Conservation (phyloP, 2,797 vertebrate species). For the Naso thynnoides region DNA sequence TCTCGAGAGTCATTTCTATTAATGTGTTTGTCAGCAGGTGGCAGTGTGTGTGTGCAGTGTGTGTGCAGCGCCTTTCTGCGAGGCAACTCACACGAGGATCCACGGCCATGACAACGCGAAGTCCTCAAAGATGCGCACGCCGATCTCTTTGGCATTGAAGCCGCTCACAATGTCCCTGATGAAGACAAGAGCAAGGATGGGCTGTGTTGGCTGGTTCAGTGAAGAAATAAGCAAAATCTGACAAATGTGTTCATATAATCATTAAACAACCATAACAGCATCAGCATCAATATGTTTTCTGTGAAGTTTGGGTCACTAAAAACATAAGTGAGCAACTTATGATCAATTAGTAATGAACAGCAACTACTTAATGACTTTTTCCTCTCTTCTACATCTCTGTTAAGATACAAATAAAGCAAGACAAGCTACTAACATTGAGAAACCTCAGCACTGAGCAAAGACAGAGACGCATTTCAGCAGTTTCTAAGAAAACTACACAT, state of each 20-base stretch:
- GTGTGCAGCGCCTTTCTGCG: not conserved
- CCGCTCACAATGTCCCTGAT: constrained; percentile 76
- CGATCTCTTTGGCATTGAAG: constrained; percentile 84
- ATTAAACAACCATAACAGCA: not conserved
- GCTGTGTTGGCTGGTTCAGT: not conserved
- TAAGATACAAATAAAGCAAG: not conserved
- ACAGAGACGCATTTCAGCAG: not conserved
- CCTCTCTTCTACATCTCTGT: not conserved
- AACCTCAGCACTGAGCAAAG: not conserved
- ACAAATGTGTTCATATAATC: not conserved
- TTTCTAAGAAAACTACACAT: not conserved
- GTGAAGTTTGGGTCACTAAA: not conserved
- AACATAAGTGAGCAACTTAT: not conserved
- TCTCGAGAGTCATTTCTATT: not conserved
- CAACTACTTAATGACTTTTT: not conserved
- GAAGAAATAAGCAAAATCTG: not conserved
- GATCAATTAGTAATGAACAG: too few relatives aligned
- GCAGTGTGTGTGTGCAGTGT: constrained; percentile 22
- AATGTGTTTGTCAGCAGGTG: constrained; percentile 38
- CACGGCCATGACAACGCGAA: constrained; percentile 91
- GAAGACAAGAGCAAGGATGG: constrained; percentile 19
- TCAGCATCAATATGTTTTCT: not conserved
- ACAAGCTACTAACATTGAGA: not conserved
- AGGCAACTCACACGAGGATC: constrained; percentile 91
- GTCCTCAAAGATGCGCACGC: constrained; percentile 90